Conservation (phyloP, 2,888 invertebrate genomes). For the Phlogophora meticulosa region DNA sequence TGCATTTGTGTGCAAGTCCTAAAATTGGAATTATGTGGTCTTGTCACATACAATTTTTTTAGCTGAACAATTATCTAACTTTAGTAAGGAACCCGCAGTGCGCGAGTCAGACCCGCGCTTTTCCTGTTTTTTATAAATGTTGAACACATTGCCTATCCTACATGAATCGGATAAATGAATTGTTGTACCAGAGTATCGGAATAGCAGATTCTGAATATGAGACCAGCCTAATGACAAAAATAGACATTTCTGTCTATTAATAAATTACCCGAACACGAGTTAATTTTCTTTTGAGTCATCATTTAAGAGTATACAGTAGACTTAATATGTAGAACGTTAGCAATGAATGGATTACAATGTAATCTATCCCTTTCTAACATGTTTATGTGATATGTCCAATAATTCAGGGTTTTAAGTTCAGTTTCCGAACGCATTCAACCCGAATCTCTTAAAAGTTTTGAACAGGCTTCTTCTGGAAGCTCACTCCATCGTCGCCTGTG, state of each 20-base stretch:
- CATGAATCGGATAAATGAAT: constrained; percentile 2
- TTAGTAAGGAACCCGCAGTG: no score
- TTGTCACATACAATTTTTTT: no score
- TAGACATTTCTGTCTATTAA: constrained; percentile 23
- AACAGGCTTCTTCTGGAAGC: no score
- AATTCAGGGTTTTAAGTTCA: neutral
- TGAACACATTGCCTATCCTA: neutral
- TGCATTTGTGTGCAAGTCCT: no score
- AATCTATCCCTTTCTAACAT: neutral
- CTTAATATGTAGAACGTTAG: neutral
- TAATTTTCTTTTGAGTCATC: constrained; percentile 6
- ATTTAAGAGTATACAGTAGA: no score
- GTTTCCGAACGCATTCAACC: no score
- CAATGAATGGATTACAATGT: neutral
- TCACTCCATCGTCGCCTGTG: no score
- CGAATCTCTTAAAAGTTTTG: no score
- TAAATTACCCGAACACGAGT: neutral
- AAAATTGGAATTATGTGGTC: no score
- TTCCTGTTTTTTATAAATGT: neutral
- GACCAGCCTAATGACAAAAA: constrained; percentile 15
- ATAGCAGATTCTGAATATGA: neutral
- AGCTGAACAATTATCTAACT: no score
- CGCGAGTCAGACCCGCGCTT: no score
- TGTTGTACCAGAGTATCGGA: neutral
- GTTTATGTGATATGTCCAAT: neutral